phyloP scores from a whole-genome alignment of 2,797 vertebrate genomes.

The Intellagama lesueurii region DNA sequence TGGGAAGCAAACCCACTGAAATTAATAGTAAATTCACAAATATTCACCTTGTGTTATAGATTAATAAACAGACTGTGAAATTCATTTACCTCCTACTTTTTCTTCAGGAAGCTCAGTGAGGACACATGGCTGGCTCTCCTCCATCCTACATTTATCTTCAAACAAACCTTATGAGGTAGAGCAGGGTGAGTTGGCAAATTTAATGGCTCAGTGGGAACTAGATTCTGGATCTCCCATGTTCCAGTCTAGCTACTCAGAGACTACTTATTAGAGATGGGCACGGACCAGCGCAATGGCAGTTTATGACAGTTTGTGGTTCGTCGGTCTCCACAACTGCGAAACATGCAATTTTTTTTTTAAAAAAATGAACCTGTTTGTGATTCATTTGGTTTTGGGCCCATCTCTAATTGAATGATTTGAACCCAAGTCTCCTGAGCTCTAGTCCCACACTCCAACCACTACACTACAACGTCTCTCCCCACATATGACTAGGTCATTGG shows the following conservation, averaged over 20 bases:
- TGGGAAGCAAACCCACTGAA: background rate
- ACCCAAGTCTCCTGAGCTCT: too few relatives aligned
- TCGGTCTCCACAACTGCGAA: too few relatives aligned
- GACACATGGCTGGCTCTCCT: background rate
- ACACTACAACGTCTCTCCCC: background rate
- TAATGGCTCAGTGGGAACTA: background rate
- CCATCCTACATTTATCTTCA: background rate
- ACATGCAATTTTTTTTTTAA: too few relatives aligned
- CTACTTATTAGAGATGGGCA: too few relatives aligned
- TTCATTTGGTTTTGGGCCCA: too few relatives aligned
- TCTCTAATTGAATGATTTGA: too few relatives aligned
- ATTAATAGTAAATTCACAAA: background rate
- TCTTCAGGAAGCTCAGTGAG: background rate
- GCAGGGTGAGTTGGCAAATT: background rate
- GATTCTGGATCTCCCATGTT: background rate
- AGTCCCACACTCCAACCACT: too few relatives aligned
- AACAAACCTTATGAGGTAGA: background rate
- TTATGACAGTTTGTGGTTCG: too few relatives aligned
- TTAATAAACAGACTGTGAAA: background rate
- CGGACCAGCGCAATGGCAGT: too few relatives aligned
- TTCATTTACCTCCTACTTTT: background rate
- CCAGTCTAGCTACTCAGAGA: background rate
- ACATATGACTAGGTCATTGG: background rate
- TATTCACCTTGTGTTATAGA: background rate
- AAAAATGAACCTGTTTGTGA: too few relatives aligned